Evolutionary conservation across 2,797 vertebrate genomes (phyloP), one percentile per base, ranked within the genome.

Genomic region (Tragelaphus oryx): DNA sequence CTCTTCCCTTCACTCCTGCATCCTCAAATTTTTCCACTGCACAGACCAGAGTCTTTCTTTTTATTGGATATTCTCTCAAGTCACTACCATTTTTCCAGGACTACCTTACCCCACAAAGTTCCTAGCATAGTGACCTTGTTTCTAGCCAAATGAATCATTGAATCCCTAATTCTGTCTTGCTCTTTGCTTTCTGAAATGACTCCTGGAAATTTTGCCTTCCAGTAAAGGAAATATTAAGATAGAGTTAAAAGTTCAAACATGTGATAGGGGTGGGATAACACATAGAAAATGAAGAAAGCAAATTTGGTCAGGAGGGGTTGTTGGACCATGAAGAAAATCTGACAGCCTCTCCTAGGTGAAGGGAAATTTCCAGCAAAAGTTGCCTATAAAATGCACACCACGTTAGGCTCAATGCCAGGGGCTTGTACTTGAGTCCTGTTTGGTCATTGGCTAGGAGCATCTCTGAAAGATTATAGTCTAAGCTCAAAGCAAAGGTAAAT

Each of bases 91-190:
- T 1, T 18, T 59, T 10, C 28, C 48, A 33, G 14, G 41, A 87
- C 7, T 17, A 18, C 1, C 5, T 3, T 30, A 16, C 7, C 6
- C 17, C 3, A 57, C 3, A 44, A 28, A 71, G 16, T 16, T 11
- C 11, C 50, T 28, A 46, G 17, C 12, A 6, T 5, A 6, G 30
- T 1, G 3, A 74, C 37, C 1, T n/a, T 17, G n/a, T 44, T 60
- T 12, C n/a, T 17, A 78, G 17, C 17, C 6, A 10, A 6, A 37
- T 24, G 28, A 33, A 57, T 37, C 37, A 54, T 68, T 11, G n/a
- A 50, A 11, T 8, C 8, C 46, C 4, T 10, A 74, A 55, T 20
- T 18, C 14, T 68, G 30, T 18, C 16, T 44, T 44, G 52, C 10
- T 18, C 26, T 12, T 18, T 24, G 4, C 16, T 79, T 83, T 57